Base-by-base conservation (phyloP, 2,888 invertebrate species). In the Macropis europaea region DNA sequence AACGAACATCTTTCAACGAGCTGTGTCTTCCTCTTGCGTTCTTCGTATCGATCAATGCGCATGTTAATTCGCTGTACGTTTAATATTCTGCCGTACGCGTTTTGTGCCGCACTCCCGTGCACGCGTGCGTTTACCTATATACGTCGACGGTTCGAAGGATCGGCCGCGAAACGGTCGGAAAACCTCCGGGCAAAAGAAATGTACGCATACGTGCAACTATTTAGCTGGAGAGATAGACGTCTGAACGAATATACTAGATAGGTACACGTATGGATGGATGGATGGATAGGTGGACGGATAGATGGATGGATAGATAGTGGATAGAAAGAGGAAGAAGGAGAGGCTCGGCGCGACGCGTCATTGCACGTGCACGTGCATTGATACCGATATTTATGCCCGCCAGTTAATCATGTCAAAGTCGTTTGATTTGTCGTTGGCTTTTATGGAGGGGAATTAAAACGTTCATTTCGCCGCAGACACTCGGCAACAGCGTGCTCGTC, bases 341-440 rank as follows among this genome's bases (percentile, higher is more conserved):
- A 42, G 82, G 80, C 79, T 81, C 74, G 77, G 82, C 80, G 85
- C 81, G 84, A 82, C 86, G 85, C 84, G 87, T 87, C 87, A 88
- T 86, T 88, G 87, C 77, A 74, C 85, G 84, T 85, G 85, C 85
- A 86, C 86, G 86, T 84, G 86, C 87, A 89, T 89, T 89, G 89
- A 90, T 89, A 88, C 85, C 87, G 86, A 89, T 89, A 89, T 89
- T 89, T 88, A 88, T 87, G 88, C 84, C 81, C 84, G 83, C 85
- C 89, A 89, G 88, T 90, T 89, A 89, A 89, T 90, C 89, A 89
- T 88, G 89, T 89, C 89, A 87, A 84, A 86, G 85, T 86, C 84
- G 86, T 88, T 89, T 90, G 88, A 89, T 90, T 90, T 89, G 89
- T 89, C 88, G 89, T 88, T 86, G 87, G 88, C 88, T 88, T 89